phyloP scores from a whole-genome alignment of 2,113 vertebrate genomes.

The Lonchura striata region DNA sequence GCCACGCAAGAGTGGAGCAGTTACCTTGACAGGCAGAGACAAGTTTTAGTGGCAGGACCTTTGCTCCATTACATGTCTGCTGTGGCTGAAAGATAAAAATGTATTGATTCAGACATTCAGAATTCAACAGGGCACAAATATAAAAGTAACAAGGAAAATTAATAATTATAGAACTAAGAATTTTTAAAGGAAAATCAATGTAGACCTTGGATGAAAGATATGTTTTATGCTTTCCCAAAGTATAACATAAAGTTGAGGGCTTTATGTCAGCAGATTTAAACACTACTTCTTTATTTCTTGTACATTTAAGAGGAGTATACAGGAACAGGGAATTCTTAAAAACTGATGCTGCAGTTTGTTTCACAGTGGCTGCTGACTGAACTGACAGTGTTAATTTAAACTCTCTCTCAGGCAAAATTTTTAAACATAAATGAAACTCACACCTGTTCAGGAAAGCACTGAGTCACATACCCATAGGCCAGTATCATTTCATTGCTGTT shows the following conservation, averaged over 20 bases:
- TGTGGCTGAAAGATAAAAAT: neutral
- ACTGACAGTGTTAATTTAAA: neutral
- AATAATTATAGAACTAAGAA: neutral
- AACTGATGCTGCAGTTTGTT: neutral
- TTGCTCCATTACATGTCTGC: neutral
- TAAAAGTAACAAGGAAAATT: neutral
- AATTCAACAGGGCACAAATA: neutral
- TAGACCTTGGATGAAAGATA: neutral
- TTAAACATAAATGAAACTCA: neutral
- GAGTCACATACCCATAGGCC: neutral
- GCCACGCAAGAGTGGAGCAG: neutral
- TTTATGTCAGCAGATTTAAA: neutral
- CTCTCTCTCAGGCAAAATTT: neutral
- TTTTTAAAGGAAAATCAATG: neutral
- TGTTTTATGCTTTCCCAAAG: neutral
- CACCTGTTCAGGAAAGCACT: neutral
- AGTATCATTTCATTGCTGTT: neutral
- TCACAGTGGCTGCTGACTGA: neutral
- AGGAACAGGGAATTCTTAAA: neutral
- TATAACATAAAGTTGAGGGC: neutral
- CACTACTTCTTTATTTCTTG: neutral
- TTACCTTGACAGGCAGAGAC: neutral
- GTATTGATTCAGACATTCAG: neutral
- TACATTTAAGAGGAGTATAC: neutral
- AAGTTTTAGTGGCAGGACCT: neutral